Conservation (phyloP, 2,113 vertebrate species). For the Alectura lathami region DNA sequence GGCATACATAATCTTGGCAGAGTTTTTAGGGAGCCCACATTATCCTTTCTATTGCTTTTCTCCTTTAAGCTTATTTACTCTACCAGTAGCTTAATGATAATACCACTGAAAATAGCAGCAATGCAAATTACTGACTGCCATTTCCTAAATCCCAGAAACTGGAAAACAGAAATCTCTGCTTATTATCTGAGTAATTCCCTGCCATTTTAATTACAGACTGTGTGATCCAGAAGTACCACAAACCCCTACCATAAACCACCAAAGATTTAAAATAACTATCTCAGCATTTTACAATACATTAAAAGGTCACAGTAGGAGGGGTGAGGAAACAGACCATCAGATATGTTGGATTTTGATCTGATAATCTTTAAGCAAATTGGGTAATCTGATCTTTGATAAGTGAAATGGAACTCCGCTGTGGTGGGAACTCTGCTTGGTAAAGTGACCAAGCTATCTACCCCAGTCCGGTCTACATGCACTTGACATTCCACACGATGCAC, state of each 20-base stretch:
- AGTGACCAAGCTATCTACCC: too few species aligned
- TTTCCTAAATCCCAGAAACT: neutral
- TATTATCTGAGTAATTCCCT: neutral
- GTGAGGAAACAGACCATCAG: neutral
- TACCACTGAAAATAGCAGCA: neutral
- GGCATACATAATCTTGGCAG: neutral
- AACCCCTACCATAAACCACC: neutral
- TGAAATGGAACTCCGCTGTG: too few species aligned
- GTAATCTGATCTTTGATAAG: neutral
- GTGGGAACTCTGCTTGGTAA: too few species aligned
- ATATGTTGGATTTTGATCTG: neutral
- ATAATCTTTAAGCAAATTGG: neutral
- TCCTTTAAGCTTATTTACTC: neutral
- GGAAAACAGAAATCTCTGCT: neutral
- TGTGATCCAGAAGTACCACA: neutral
- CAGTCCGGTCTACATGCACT: too few species aligned
- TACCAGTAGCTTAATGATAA: neutral
- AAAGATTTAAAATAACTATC: neutral
- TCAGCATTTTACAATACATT: slow-evolving; percentile 29
- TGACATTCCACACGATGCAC: too few species aligned
- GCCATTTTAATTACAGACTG: neutral
- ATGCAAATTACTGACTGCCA: neutral
- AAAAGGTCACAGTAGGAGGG: slow-evolving; percentile 41
- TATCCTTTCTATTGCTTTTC: neutral
- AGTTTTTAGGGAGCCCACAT: neutral